Conservation (phyloP, 2,888 invertebrate species). For the Pogonocherus hispidulus region DNA sequence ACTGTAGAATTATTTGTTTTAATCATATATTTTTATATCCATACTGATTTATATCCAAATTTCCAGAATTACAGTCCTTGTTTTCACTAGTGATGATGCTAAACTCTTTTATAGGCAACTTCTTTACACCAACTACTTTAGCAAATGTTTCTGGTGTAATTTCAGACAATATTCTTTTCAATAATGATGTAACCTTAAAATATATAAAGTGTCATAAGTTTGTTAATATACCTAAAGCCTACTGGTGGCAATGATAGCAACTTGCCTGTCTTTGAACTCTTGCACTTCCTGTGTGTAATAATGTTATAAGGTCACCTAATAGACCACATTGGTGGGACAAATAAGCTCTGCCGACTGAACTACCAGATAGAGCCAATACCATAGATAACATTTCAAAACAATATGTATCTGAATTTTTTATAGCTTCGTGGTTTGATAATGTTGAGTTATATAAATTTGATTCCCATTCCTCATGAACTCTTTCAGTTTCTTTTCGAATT, state of each 20-base stretch:
- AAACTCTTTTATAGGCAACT: conserved; percentile 82
- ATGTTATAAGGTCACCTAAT: conserved; percentile 85
- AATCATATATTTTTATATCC: conserved; percentile 14
- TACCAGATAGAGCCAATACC: conserved; percentile 94
- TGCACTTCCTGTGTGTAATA: conserved; percentile 94
- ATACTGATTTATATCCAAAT: conserved; percentile 70
- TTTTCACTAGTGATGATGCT: conserved; percentile 77
- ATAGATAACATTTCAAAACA: conserved; percentile 98
- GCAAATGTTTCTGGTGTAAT: conserved; percentile 89
- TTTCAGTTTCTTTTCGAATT: conserved; percentile 88
- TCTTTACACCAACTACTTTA: conserved; percentile 79
- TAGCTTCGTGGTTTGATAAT: conserved; percentile 67
- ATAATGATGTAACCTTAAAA: conserved; percentile 84
- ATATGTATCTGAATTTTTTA: conserved; percentile 85
- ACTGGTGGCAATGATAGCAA: conserved; percentile 10
- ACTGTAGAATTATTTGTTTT: background rate
- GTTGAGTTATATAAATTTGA: conserved; percentile 72
- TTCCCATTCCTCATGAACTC: conserved; percentile 95
- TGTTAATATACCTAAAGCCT: too few relatives aligned
- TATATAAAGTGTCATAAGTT: too few relatives aligned
- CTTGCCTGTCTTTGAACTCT: conserved; percentile 90
- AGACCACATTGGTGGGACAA: conserved; percentile 90
- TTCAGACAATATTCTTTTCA: conserved; percentile 90
- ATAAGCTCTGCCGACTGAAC: conserved; percentile 90
- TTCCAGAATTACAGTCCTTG: conserved; percentile 67